Base-by-base conservation (phyloP, 1,140 invertebrate species). In the Vollenhovia emeryi region DNA sequence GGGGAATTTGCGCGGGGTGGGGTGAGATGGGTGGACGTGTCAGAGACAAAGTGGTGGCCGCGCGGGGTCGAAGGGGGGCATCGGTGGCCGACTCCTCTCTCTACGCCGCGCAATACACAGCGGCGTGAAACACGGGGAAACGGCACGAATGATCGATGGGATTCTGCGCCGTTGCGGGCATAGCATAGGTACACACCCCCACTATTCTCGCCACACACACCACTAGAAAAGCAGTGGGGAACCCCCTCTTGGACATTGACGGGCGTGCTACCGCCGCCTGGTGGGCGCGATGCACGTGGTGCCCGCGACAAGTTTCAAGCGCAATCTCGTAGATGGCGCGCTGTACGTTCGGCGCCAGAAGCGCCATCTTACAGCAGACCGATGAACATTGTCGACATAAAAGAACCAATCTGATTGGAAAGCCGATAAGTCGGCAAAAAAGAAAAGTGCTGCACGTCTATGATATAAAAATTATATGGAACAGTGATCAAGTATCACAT, bases 91-190 rank as follows among this genome's bases (percentile, higher is more conserved):
- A 75, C 74, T 84, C 84, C 89, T 84, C 80, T 90, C 84, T 82
- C 78, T 84, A 60, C 80, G 43, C 91, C 86, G 91, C 93, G 91
- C 92, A 93, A 93, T 93, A 93, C 93, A 94, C 92, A 91, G 90
- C 92, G 92, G 91, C 91, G 91, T 92, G 92, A 93, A 94, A 92
- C 94, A 93, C 91, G 91, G 92, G 87, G 90, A 93, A 93, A 94
- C 92, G 92, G 90, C 85, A 88, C 83, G 91, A 94, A 95, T 95
- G 94, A 95, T 95, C 94, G 94, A 95, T 95, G 94, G 93, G 94
- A 94, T 94, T 94, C 94, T 94, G 94, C 94, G 94, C 94, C 87
- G 92, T 94, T 87, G 89, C 86, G 79, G 90, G 91, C 93, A 92
- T 90, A 86, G 88, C 87, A 80, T 87, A 87, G 89, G 73, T 88